phyloP scores from a whole-genome alignment of 2,888 invertebrate genomes.

The Lepetodrilus schrolli region DNA sequence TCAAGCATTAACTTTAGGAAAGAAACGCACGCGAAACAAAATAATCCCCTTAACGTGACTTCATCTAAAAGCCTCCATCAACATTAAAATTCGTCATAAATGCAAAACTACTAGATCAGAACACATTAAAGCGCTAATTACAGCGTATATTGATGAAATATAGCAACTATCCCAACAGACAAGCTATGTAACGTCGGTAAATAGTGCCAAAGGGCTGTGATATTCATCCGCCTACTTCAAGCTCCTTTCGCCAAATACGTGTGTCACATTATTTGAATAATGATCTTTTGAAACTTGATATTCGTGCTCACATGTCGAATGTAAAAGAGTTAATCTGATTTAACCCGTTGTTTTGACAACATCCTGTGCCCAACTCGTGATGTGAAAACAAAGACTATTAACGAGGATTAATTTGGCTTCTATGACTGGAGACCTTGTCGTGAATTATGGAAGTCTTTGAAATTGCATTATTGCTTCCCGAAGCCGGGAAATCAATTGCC shows the following conservation, averaged over 20 bases:
- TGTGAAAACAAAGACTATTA: conserved; percentile 26
- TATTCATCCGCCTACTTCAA: not conserved
- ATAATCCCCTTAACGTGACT: not conserved
- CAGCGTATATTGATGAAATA: too few species aligned
- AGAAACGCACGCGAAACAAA: not conserved
- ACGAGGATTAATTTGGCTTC: conserved; percentile 9
- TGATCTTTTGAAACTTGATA: conserved; percentile 19
- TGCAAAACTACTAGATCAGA: too few species aligned
- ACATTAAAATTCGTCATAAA: too few species aligned
- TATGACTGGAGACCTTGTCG: not conserved
- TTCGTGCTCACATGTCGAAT: conserved; percentile 3
- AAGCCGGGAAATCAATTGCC: not conserved
- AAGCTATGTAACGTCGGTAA: too few species aligned
- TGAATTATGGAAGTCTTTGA: not conserved
- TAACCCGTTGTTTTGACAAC: conserved; percentile 10
- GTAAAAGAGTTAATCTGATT: conserved; percentile 4
- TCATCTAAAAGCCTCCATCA: too few species aligned
- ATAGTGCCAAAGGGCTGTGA: too few species aligned
- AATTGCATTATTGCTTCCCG: conserved; percentile 3
- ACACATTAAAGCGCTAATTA: too few species aligned
- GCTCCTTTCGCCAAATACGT: not conserved
- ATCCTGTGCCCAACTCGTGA: not conserved
- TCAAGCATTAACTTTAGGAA: not conserved
- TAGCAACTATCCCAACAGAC: too few species aligned
- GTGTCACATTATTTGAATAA: conserved; percentile 22